A percentile compares a stretch with the other conserved stretches of the same genome.
Conservation (phyloP, 1,140 invertebrate species). For the Notospermus geniculatus region DNA sequence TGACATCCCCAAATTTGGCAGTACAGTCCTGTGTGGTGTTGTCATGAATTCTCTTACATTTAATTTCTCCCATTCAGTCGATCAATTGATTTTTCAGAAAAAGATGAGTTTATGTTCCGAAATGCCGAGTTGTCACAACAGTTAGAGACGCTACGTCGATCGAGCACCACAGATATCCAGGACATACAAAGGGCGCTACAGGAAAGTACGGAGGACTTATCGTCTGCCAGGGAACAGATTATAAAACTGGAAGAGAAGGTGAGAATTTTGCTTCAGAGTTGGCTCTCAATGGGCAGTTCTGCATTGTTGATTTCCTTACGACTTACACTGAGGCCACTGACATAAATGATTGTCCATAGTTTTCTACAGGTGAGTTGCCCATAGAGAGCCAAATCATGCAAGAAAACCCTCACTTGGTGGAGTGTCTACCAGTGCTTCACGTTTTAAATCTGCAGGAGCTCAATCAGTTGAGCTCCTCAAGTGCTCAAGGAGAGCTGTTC, state of each 20-base stretch:
- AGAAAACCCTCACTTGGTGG: not conserved
- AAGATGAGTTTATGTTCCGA: slow-evolving; percentile 71
- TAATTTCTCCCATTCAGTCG: too few relatives aligned
- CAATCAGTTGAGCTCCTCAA: too few relatives aligned
- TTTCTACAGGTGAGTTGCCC: too few relatives aligned
- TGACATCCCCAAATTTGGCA: too few relatives aligned
- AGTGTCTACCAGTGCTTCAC: not conserved
- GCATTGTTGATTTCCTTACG: too few relatives aligned
- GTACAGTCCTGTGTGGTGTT: too few relatives aligned
- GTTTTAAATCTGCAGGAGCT: too few relatives aligned
- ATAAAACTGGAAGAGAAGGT: not conserved
- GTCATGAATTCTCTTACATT: too few relatives aligned
- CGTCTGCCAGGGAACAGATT: not conserved
- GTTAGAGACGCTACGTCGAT: slow-evolving; percentile 60
- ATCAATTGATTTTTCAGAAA: slow-evolving; percentile 60
- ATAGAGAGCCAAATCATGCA: not conserved
- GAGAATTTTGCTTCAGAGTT: not conserved
- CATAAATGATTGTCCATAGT: too few relatives aligned
- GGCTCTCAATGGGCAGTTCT: too few relatives aligned
- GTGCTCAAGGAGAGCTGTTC: too few relatives aligned
- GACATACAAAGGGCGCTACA: slow-evolving; percentile 55
- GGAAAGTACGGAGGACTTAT: not conserved
- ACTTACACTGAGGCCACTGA: too few relatives aligned
- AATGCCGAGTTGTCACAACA: slow-evolving; percentile 83
- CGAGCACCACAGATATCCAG: slow-evolving; percentile 51